A percentile compares a stretch with the other conserved stretches of the same genome.
phyloP scores from a whole-genome alignment of 2,797 vertebrate genomes.

The Brachyrhaphis roseni region DNA sequence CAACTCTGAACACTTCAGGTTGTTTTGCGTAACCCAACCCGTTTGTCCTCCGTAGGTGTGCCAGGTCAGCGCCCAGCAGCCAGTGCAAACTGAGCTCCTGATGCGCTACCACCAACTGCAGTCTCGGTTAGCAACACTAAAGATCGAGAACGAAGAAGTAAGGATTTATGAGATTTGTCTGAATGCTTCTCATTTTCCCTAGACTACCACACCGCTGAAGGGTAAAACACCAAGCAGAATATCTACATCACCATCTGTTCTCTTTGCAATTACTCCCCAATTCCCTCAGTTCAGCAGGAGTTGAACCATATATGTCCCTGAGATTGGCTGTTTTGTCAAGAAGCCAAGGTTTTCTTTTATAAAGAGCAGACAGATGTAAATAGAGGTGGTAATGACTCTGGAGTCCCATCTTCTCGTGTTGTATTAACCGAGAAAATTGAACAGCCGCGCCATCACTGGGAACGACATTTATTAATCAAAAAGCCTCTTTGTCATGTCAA shows the following conservation, averaged over 20 bases:
- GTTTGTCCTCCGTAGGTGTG: slow-evolving; percentile 84
- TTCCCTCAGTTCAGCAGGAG: slow-evolving; percentile 50
- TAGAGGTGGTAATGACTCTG: slow-evolving; percentile 34
- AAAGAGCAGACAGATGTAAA: slow-evolving; percentile 42
- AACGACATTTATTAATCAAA: slow-evolving; percentile 62
- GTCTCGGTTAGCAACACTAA: slow-evolving; percentile 94
- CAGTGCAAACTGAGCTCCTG: slow-evolving; percentile 94
- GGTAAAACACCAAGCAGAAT: slow-evolving; percentile 43
- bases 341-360: slow-evolving; percentile 36
- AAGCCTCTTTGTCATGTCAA: slow-evolving; percentile 34
- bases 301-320: slow-evolving; percentile 38
- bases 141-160: slow-evolving; percentile 99
- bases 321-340: slow-evolving; percentile 37
- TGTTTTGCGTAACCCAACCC: not conserved
- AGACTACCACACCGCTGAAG: slow-evolving; percentile 29
- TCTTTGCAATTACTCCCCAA: slow-evolving; percentile 55
- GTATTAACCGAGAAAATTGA: slow-evolving; percentile 54
- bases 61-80: slow-evolving; percentile 98
- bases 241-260: slow-evolving; percentile 72
- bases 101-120: slow-evolving; percentile 99
- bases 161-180: slow-evolving; percentile 59
- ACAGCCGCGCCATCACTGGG: slow-evolving; percentile 40
- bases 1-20: not conserved
- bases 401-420: slow-evolving; percentile 27
- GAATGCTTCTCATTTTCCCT: slow-evolving; percentile 41